Percentiles rank a stretch among this genome's conserved stretches.
phyloP scores from a whole-genome alignment of 1,140 invertebrate species.

The Eubasilissa regina region DNA sequence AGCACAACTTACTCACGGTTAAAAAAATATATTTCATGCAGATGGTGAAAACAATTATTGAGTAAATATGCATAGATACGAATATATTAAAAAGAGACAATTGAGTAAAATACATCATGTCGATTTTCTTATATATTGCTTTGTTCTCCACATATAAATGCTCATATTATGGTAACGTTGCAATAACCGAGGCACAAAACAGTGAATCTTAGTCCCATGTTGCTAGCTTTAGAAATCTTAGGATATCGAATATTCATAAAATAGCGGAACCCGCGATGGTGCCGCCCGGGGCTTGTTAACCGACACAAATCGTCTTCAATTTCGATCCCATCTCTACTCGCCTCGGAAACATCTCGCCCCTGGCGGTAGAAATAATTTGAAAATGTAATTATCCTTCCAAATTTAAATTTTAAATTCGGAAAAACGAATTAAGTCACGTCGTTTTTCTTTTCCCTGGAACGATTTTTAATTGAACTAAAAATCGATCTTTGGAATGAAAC shows the following conservation, averaged over 20 bases:
- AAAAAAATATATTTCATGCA: too few species aligned
- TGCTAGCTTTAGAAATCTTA: constrained; percentile 49
- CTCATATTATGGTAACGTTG: too few species aligned
- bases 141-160: too few species aligned
- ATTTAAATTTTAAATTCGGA: constrained; percentile 9
- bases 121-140: too few species aligned
- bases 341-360: not conserved
- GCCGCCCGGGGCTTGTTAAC: constrained; percentile 48
- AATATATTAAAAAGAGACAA: too few species aligned
- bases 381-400: constrained; percentile 26
- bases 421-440: not conserved
- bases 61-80: too few species aligned
- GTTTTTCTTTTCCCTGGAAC: not conserved
- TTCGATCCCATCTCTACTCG: constrained; percentile 27
- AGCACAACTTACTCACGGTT: too few species aligned
- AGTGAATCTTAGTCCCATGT: constrained; percentile 24
- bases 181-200: too few species aligned
- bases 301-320: constrained; percentile 43
- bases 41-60: too few species aligned
- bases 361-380: constrained; percentile 6
- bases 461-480: not conserved
- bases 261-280: constrained; percentile 44
- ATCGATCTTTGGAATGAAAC: too few species aligned
- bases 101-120: too few species aligned
- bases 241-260: constrained; percentile 57